These are phyloP conservation scores for Sphenopsis melanotis DNA, from an alignment of 2,797 vertebrate species.

Conservation along the genomic window DNA sequence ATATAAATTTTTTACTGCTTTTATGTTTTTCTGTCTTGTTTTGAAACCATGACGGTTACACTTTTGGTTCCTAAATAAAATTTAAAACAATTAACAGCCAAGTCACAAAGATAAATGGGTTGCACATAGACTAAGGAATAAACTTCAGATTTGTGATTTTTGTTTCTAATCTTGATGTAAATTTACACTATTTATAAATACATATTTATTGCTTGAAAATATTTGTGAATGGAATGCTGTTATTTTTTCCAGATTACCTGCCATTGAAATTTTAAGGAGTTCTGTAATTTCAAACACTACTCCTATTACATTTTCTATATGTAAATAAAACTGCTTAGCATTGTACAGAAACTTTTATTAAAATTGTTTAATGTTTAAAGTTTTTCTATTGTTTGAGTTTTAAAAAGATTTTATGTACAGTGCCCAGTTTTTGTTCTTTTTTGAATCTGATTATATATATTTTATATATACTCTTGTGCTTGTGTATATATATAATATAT, in stretches of 20 bases:
- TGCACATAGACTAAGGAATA: constrained; percentile 97
- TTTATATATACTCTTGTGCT: constrained; percentile 83
- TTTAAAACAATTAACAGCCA: constrained; percentile 85
- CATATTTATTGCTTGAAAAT: constrained; percentile 99
- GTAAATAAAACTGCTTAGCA: constrained; percentile 95
- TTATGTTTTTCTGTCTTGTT: constrained; percentile 86
- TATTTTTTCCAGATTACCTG: constrained; percentile 99
- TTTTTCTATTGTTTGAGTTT: constrained; percentile 86
- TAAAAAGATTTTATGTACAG: constrained; percentile 83
- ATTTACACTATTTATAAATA: constrained; percentile 99
- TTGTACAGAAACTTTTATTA: constrained; percentile 95
- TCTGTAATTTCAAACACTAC: constrained; percentile 92
- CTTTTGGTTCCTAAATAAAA: constrained; percentile 86
- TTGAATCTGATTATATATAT: constrained; percentile 84
- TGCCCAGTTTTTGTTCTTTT: constrained; percentile 82
- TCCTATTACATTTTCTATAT: constrained; percentile 97
- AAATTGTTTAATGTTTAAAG: constrained; percentile 96
- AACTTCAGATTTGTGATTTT: constrained; percentile 98
- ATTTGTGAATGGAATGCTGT: constrained; percentile 99
- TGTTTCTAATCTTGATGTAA: constrained; percentile 99
- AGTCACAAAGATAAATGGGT: constrained; percentile 96
- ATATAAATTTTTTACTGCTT: constrained; percentile 84
- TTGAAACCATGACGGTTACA: constrained; percentile 83
- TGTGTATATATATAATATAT: constrained; percentile 83
- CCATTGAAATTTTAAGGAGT: constrained; percentile 99